A percentile compares a stretch with the other conserved stretches of the same genome.
Evolutionary conservation across 30 jellyfish, hydroid and myxozoan genomes (phyloP).

Genomic region (Aurelia aurita): DNA sequence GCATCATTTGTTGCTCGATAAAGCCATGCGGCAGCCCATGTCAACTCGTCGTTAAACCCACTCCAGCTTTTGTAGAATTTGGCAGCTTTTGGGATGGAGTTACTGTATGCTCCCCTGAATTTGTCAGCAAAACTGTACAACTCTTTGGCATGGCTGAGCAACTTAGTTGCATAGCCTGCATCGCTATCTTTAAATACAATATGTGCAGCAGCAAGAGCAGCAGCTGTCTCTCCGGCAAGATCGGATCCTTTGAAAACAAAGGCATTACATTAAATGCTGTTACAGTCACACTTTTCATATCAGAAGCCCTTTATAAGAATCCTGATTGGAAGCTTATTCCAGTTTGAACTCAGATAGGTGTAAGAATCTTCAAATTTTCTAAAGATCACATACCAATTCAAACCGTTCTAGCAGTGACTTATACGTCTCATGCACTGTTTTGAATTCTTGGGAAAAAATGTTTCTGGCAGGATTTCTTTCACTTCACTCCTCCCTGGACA

Average conservation of each 20-base stretch:
- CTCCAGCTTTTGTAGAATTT: slow-evolving; percentile 69
- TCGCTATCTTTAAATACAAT: slow-evolving; percentile 43
- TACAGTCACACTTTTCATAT: neutral
- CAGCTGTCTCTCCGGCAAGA: slow-evolving; percentile 80
- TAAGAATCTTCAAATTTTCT: no score
- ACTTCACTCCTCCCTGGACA: no score
- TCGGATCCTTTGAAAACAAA: slow-evolving; percentile 37
- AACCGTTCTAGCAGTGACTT: no score
- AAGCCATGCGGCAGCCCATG: slow-evolving; percentile 87
- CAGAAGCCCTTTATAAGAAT: neutral
- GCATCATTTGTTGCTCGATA: slow-evolving; percentile 67
- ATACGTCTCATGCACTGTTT: no score
- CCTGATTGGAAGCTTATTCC: no score
- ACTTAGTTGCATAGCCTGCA: slow-evolving; percentile 30
- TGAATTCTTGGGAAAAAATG: no score
- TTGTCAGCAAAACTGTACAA: slow-evolving; percentile 71
- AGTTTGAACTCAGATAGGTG: no score
- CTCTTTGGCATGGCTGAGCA: slow-evolving; percentile 75
- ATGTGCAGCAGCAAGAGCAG: slow-evolving; percentile 85
- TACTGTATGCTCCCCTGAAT: slow-evolving; percentile 65
- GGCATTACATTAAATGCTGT: no score
- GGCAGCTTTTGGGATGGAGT: slow-evolving; percentile 70
- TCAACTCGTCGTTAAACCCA: slow-evolving; percentile 78
- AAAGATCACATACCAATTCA: no score
- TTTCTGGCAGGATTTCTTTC: no score